Evolutionary conservation across 2,797 vertebrate species (phyloP), one percentile per base, ranked within the genome.

Genomic region (Peromyscus melanophrys): DNA sequence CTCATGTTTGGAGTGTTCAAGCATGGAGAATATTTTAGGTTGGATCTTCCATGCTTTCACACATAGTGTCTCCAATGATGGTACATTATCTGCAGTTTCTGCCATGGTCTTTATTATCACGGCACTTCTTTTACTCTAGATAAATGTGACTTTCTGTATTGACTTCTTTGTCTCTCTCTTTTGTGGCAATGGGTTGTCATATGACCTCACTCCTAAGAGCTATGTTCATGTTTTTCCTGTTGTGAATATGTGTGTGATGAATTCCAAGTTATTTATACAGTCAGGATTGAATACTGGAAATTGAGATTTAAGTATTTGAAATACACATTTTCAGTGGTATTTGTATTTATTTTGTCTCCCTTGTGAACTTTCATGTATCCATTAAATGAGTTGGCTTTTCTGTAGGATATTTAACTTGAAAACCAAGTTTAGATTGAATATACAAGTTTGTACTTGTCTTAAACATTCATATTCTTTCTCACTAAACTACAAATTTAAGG

Each of bases 101-200:
- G 5, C 4, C 2, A 7, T n/a, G n/a, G 0, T 10, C 3, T 19
- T 76, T 25, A 23, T 1, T 43, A 1, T 61, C 43, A 52, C 0
- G 0, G 0, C 6, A 11, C 29, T 23, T n/a, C 37, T 8, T 67
- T 49, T 57, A 37, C 46, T 55, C 13, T 65, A 37, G 31, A 10
- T 29, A 65, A n/a, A 10, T 17, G 13, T 63, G 25, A 75, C 27
- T 55, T 46, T 27, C 27, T 65, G 12, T 43, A 11, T 21, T 29
- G 40, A 11, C 7, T 40, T 57, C 27, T 71, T 27, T 23, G 4
- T n/a, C 12, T 40, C 11, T 52, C 23, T 8, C 5, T 49, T 43
- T 27, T 4, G 4, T 57, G 34, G 8, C 57, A 67, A 21, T 37
- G 1, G 6, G 37, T 43, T 75, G 7, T 23, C 16, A 57, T 52